Evolutionary conservation across 1,140 invertebrate species (phyloP).

Genomic region (Apolygus lucorum): DNA sequence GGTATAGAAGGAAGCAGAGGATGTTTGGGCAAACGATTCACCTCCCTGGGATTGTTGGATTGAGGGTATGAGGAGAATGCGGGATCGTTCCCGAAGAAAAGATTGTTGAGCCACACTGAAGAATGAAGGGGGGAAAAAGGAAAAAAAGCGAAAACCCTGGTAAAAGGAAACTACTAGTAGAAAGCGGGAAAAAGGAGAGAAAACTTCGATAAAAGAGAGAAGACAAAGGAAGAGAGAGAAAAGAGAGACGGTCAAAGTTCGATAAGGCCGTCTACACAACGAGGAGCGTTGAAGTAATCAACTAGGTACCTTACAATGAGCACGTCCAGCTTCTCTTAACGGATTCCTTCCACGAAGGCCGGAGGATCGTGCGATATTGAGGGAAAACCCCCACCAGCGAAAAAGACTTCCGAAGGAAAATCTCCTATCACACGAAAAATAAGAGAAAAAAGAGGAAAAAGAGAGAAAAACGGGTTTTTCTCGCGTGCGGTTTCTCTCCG

Average conservation of each 20-base stretch:
- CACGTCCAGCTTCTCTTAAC: conserved; percentile 6
- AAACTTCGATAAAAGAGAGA: background rate
- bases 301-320: conserved; percentile 4
- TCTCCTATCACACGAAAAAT: background rate
- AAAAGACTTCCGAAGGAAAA: background rate
- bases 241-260: conserved; percentile 6
- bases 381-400: background rate
- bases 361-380: background rate
- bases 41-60: background rate
- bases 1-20: background rate
- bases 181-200: background rate
- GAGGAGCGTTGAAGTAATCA: background rate
- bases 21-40: background rate
- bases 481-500: background rate
- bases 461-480: no score
- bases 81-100: no score
- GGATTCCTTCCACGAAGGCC: conserved; percentile 4
- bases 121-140: no score
- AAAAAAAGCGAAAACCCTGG: no score
- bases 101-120: no score
- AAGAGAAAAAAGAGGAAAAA: conserved; percentile 3
- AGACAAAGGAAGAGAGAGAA: background rate
- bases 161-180: no score
- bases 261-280: background rate
- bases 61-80: background rate